Evolutionary conservation across 2,888 invertebrate species (phyloP).

Genomic region (Tholera decimalis): DNA sequence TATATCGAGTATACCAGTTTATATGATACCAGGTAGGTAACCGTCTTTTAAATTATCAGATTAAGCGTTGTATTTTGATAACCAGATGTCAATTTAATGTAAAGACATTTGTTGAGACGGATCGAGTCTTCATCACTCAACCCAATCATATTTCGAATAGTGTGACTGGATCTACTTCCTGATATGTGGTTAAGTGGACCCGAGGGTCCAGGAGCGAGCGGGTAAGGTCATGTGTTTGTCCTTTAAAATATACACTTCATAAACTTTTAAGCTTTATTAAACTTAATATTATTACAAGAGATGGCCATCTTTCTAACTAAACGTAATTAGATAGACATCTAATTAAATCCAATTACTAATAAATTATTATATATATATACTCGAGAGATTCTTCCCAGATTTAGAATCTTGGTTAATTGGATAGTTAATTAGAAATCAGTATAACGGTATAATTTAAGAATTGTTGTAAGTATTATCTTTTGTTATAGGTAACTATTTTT

Average conservation of each 20-base stretch:
- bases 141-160: no score
- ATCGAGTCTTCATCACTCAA: no score
- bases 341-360: conserved; percentile 29
- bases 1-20: neutral
- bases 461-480: neutral
- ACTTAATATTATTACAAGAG: neutral
- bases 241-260: no score
- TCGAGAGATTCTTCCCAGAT: conserved; percentile 15
- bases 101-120: no score
- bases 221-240: no score
- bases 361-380: conserved; percentile 18
- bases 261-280: no score
- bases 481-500: neutral
- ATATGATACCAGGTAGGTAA: no score
- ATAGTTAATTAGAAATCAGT: conserved; percentile 23
- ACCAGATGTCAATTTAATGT: neutral
- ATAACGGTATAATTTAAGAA: neutral
- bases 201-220: no score
- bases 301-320: neutral
- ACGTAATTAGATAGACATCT: conserved; percentile 35
- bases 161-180: no score
- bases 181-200: no score
- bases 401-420: conserved; percentile 16
- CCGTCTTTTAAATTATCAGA: neutral
- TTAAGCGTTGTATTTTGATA: neutral